Conservation (phyloP, 1,140 invertebrate genomes). For the Batillaria attramentaria region DNA sequence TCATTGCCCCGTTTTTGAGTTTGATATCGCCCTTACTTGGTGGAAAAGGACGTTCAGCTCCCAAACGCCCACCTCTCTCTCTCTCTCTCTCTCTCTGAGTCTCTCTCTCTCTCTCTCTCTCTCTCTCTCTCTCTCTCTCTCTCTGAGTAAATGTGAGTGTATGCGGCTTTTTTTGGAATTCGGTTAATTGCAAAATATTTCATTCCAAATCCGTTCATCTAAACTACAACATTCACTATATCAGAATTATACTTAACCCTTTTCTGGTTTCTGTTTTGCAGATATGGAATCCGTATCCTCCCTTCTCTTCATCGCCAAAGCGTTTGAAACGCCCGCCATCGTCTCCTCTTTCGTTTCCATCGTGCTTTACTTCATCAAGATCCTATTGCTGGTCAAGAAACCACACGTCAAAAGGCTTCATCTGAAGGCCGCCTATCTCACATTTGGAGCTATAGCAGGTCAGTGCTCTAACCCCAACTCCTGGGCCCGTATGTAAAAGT, state of each 20-base stretch:
- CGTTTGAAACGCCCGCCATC: constrained; percentile 36
- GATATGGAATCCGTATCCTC: constrained; percentile 24
- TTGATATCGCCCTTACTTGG: too few species aligned
- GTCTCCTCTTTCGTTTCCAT: constrained; percentile 29
- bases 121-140: neutral
- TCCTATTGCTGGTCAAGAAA: constrained; percentile 27
- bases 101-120: neutral
- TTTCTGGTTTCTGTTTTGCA: neutral
- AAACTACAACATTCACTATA: neutral
- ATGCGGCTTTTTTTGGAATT: neutral
- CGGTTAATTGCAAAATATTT: neutral
- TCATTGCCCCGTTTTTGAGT: too few species aligned
- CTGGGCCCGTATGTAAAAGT: too few species aligned
- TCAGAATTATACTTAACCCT: neutral
- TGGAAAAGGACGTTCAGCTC: too few species aligned
- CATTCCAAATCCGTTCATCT: neutral
- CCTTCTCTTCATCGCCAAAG: constrained; percentile 38
- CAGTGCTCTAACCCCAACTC: neutral
- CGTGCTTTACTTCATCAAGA: constrained; percentile 38
- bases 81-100: neutral
- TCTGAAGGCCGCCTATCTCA: constrained; percentile 41
- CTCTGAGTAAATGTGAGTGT: neutral
- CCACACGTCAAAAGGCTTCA: constrained; percentile 27
- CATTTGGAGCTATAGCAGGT: constrained; percentile 38
- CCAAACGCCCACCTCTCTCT: too few species aligned